Conservation (phyloP, 2,797 vertebrate genomes). For the Lepilemur ruficaudatus region DNA sequence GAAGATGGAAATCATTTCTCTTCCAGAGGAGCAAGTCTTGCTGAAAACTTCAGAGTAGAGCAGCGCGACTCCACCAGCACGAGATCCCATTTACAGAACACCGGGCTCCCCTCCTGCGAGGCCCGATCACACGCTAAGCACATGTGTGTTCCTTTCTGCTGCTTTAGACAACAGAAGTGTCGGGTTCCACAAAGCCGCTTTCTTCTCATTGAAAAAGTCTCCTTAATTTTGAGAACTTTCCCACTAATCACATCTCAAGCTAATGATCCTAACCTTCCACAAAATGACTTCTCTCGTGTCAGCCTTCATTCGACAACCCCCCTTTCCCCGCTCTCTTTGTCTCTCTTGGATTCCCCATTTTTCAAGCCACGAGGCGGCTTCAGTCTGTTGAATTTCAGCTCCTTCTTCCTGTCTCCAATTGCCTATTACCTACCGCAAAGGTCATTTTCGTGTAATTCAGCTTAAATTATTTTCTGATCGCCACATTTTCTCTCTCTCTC, state of each 20-base stretch:
- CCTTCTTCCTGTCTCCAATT: slow-evolving; percentile 66
- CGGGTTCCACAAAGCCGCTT: slow-evolving; percentile 53
- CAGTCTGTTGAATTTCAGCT: slow-evolving; percentile 73
- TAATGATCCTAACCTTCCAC: slow-evolving; percentile 70
- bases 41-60: neutral
- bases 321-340: neutral
- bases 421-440: slow-evolving; percentile 79
- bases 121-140: accelerated
- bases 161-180: slow-evolving; percentile 38
- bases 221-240: slow-evolving; percentile 72
- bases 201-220: slow-evolving; percentile 71
- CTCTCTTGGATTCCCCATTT: slow-evolving; percentile 73
- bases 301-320: slow-evolving; percentile 50
- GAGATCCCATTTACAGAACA: accelerated
- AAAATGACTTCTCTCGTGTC: slow-evolving; percentile 74
- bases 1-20: neutral
- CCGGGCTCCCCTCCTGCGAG: accelerated
- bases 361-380: slow-evolving; percentile 79
- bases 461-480: slow-evolving; percentile 75
- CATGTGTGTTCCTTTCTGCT: neutral
- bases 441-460: slow-evolving; percentile 78
- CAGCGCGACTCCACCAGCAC: accelerated
- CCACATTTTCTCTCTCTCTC: slow-evolving; percentile 24
- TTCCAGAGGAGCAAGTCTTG: neutral
- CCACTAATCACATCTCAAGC: slow-evolving; percentile 78